phyloP scores from a whole-genome alignment of 2,797 vertebrate genomes.

The Podargus strigoides region DNA sequence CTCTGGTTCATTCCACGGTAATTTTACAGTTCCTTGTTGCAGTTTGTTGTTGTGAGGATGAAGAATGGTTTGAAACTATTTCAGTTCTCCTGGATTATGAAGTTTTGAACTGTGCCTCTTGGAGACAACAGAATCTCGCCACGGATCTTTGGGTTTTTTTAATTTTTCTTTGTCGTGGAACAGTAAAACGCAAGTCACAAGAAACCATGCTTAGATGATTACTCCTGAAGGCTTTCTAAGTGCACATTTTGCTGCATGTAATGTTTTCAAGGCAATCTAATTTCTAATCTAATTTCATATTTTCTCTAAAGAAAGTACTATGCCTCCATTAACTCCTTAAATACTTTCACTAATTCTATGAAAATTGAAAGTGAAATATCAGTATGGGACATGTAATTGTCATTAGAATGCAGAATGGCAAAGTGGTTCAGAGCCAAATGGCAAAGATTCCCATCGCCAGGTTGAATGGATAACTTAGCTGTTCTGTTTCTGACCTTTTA shows the following conservation, averaged over 20 bases:
- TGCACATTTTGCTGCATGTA: constrained; percentile 18
- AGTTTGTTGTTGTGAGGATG: not conserved
- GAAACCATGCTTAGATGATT: constrained; percentile 1
- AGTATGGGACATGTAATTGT: constrained; percentile 23
- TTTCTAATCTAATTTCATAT: constrained; percentile 51
- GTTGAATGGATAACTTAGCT: constrained; percentile 1
- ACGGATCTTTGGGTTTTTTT: not conserved
- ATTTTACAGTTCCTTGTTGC: not conserved
- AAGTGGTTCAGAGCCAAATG: constrained; percentile 47
- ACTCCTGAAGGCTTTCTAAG: constrained; percentile 33
- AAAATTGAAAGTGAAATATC: constrained; percentile 49
- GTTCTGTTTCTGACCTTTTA: constrained; percentile 38
- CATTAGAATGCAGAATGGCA: constrained; percentile 28
- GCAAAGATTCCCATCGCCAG: constrained; percentile 17
- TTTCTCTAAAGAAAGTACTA: constrained; percentile 51
- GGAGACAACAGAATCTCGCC: not conserved
- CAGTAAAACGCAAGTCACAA: not conserved
- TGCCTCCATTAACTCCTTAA: constrained; percentile 55
- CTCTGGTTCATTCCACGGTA: not conserved
- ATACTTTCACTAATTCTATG: constrained; percentile 48
- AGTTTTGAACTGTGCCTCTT: not conserved
- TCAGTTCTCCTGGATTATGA: not conserved
- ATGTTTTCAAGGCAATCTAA: constrained; percentile 56
- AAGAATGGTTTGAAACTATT: not conserved
- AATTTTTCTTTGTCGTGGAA: not conserved